Evolutionary conservation across 2,888 invertebrate species (phyloP).

Genomic region (Muscina levida): DNA sequence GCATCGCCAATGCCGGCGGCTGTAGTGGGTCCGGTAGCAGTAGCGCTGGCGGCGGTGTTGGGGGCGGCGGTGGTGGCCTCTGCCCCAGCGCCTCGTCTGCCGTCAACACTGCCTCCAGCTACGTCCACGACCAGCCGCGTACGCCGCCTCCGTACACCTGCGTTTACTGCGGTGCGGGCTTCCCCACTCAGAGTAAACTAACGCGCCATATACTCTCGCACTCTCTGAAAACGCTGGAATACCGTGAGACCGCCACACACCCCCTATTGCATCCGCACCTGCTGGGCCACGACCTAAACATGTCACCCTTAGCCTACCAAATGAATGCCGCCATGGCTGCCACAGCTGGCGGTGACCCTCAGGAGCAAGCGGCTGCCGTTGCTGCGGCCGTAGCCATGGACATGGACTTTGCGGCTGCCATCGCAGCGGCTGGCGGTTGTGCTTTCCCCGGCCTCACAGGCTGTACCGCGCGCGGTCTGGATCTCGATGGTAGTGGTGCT

Average conservation of each 20-base stretch:
- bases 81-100: conserved; percentile 57
- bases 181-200: conserved; percentile 94
- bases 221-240: conserved; percentile 92
- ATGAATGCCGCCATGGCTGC: conserved; percentile 75
- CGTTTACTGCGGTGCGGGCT: conserved; percentile 94
- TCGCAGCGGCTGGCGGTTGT: conserved; percentile 73
- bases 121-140: conserved; percentile 73
- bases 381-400: conserved; percentile 76
- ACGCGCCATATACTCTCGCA: conserved; percentile 94
- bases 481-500: conserved; percentile 67
- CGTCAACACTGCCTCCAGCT: conserved; percentile 62
- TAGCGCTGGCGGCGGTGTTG: conserved; percentile 68
- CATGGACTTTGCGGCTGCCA: conserved; percentile 72
- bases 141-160: conserved; percentile 85
- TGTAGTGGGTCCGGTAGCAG: conserved; percentile 72
- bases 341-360: conserved; percentile 73
- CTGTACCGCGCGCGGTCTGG: conserved; percentile 67
- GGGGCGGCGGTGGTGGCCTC: conserved; percentile 64
- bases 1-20: conserved; percentile 75
- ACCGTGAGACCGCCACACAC: conserved; percentile 84
- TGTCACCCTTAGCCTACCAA: conserved; percentile 78
- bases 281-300: conserved; percentile 76
- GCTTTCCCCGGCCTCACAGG: conserved; percentile 70
- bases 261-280: conserved; percentile 84
- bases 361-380: conserved; percentile 76